Percentiles rank a stretch among this genome's conserved stretches.
These are phyloP conservation scores for Tetramorium parvispinum DNA, from an alignment of 1,140 invertebrate genomes.

Conservation along the genomic window DNA sequence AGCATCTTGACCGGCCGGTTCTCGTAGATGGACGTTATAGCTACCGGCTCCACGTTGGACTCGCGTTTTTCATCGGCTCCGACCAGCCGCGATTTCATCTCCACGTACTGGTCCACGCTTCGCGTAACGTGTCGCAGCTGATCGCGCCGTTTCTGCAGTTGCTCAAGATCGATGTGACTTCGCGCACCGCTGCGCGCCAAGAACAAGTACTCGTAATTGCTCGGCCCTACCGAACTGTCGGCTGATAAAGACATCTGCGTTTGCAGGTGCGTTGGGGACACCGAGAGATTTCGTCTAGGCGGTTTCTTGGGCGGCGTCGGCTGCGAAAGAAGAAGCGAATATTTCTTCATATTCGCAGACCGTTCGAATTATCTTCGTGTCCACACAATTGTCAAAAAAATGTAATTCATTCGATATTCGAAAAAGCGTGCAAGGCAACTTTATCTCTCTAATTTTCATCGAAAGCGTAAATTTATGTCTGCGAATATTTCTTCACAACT, in stretches of 20 bases:
- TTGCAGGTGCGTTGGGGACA: constrained; percentile 91
- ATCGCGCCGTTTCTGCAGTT: constrained; percentile 86
- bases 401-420: neutral
- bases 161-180: constrained; percentile 90
- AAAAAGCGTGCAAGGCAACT: neutral
- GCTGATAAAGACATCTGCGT: constrained; percentile 87
- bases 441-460: neutral
- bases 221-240: constrained; percentile 84
- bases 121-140: constrained; percentile 89
- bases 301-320: constrained; percentile 95
- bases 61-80: constrained; percentile 81
- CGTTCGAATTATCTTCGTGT: neutral
- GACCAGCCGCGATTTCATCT: constrained; percentile 88
- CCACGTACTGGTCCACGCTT: constrained; percentile 92
- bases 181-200: constrained; percentile 86
- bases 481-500: constrained; percentile 5
- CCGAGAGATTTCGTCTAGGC: constrained; percentile 92
- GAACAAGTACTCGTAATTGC: constrained; percentile 88
- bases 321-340: constrained; percentile 83
- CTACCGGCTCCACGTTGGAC: constrained; percentile 88
- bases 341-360: neutral
- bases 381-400: neutral
- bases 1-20: constrained; percentile 90
- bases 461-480: neutral
- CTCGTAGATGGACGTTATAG: constrained; percentile 90